Evolutionary conservation across 2,113 vertebrate genomes (phyloP).

Genomic region (Bombycilla garrulus): DNA sequence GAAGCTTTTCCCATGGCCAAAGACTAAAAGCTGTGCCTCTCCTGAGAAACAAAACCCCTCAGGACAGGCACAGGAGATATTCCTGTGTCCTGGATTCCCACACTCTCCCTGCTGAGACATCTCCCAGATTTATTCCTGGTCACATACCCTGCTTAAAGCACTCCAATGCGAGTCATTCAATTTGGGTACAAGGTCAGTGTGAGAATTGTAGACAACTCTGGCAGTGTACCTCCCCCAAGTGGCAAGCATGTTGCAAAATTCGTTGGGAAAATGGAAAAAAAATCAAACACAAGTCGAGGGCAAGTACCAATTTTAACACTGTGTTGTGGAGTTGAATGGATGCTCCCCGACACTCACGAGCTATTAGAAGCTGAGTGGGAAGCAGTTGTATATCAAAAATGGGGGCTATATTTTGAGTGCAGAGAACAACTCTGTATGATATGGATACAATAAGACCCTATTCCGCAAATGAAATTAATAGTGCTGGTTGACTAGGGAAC

Average conservation of each 20-base stretch:
- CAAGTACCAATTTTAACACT: not conserved
- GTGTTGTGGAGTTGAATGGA: not conserved
- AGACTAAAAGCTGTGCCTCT: no score
- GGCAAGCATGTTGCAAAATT: not conserved
- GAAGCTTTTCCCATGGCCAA: not conserved
- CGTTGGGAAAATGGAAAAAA: not conserved
- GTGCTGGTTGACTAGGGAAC: not conserved
- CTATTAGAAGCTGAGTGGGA: not conserved
- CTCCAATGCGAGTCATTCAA: not conserved
- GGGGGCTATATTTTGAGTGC: not conserved
- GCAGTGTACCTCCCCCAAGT: not conserved
- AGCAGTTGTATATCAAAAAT: not conserved
- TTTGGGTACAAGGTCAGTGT: no score
- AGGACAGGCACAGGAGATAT: no score
- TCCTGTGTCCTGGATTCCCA: not conserved
- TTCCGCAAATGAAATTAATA: not conserved
- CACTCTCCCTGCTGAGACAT: not conserved
- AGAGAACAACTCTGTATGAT: no score
- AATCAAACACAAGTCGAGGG: not conserved
- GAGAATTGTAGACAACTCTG: no score
- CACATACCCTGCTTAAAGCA: not conserved
- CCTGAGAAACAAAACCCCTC: no score
- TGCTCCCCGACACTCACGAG: not conserved
- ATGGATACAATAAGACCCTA: not conserved
- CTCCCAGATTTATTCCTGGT: not conserved